These are phyloP conservation scores for Epinotia ramella DNA, from an alignment of 2,888 invertebrate species.

Conservation along the genomic window DNA sequence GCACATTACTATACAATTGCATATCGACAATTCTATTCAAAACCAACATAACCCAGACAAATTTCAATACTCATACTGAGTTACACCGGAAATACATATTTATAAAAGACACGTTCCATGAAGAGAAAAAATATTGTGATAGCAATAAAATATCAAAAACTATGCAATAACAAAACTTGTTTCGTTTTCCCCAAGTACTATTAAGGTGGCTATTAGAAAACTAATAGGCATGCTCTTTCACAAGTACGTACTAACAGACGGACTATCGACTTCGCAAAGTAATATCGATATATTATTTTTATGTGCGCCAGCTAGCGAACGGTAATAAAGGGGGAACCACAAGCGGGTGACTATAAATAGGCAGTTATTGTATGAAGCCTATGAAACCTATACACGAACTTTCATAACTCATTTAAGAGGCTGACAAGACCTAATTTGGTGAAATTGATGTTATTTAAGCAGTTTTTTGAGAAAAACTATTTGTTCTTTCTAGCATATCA, in stretches of 20 bases:
- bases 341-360: conserved; percentile 25
- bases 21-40: too few relatives aligned
- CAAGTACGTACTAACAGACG: conserved; percentile 47
- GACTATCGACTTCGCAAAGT: conserved; percentile 52
- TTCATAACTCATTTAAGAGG: background rate
- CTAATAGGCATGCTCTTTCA: conserved; percentile 53
- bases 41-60: background rate
- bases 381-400: background rate
- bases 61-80: background rate
- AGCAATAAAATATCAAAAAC: conserved; percentile 43
- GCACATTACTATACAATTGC: too few relatives aligned
- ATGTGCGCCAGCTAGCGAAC: conserved; percentile 62
- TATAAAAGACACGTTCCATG: background rate
- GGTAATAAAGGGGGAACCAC: conserved; percentile 43
- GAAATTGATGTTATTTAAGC: too few relatives aligned
- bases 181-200: conserved; percentile 33
- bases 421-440: too few relatives aligned
- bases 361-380: conserved; percentile 26
- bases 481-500: too few relatives aligned
- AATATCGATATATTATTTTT: conserved; percentile 69
- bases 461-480: too few relatives aligned
- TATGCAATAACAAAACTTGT: conserved; percentile 35
- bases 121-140: conserved; percentile 11
- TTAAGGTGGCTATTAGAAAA: conserved; percentile 50
- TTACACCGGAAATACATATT: background rate